Conservation (phyloP, 2,797 vertebrate genomes). For the Huso huso region DNA sequence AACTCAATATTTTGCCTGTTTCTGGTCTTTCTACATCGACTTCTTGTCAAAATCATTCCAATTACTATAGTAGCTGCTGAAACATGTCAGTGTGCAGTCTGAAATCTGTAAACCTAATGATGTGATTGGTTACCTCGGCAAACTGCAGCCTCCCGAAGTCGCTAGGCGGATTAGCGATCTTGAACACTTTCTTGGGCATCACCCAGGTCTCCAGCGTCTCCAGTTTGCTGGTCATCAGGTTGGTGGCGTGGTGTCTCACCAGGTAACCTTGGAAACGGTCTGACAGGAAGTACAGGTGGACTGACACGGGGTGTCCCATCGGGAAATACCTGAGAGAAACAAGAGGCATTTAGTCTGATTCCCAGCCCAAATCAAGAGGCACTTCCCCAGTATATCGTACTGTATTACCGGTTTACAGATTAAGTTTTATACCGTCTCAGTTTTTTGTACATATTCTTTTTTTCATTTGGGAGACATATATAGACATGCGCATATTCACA, state of each 20-base stretch:
- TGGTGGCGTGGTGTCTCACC: slow-evolving; percentile 84
- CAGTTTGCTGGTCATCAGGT: slow-evolving; percentile 88
- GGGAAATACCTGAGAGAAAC: slow-evolving; percentile 76
- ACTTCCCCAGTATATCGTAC: background rate
- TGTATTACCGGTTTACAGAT: too few relatives aligned
- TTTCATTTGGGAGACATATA: too few relatives aligned
- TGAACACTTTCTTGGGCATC: slow-evolving; percentile 85
- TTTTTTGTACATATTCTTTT: too few relatives aligned
- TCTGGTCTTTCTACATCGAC: too few relatives aligned
- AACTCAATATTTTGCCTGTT: too few relatives aligned
- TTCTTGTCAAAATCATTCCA: too few relatives aligned
- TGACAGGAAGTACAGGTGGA: slow-evolving; percentile 92
- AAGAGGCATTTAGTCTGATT: background rate
- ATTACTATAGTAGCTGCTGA: too few relatives aligned
- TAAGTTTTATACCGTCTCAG: too few relatives aligned
- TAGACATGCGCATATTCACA: too few relatives aligned
- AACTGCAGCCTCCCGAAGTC: slow-evolving; percentile 85
- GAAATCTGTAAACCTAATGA: too few relatives aligned
- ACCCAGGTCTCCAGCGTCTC: slow-evolving; percentile 96
- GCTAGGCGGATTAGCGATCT: slow-evolving; percentile 69
- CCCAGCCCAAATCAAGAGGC: background rate
- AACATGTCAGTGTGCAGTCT: too few relatives aligned
- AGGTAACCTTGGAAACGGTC: slow-evolving; percentile 97
- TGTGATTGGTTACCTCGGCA: slow-evolving; percentile 66
- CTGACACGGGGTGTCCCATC: slow-evolving; percentile 85